Evolutionary conservation across 2,888 invertebrate genomes (phyloP).

Genomic region (Nomada ferruginata): DNA sequence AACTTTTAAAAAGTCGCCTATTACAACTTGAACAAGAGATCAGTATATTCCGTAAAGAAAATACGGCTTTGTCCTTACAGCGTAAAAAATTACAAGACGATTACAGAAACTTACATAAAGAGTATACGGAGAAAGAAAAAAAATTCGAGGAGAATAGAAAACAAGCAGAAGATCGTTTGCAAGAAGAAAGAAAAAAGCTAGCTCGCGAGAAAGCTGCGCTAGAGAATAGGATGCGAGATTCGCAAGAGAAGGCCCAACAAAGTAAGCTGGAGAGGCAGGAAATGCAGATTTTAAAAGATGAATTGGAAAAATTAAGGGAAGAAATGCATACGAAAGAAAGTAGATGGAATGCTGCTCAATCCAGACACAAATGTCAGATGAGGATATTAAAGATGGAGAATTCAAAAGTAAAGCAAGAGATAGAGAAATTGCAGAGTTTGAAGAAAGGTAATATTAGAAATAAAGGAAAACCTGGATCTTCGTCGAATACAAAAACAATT

Average conservation of each 20-base stretch:
- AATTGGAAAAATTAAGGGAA: constrained; percentile 88
- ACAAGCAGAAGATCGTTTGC: constrained; percentile 87
- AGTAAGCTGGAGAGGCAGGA: constrained; percentile 90
- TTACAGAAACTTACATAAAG: constrained; percentile 84
- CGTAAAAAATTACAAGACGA: constrained; percentile 85
- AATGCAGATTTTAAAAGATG: constrained; percentile 87
- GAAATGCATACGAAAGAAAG: constrained; percentile 90
- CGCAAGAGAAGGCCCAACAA: constrained; percentile 87
- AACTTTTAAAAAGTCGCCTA: constrained; percentile 87
- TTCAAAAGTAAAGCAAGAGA: constrained; percentile 87
- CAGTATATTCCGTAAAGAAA: constrained; percentile 85
- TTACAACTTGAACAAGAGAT: constrained; percentile 89
- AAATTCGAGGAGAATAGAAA: constrained; percentile 87
- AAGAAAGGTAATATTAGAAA: constrained; percentile 87
- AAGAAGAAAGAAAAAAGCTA: constrained; percentile 89
- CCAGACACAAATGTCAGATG: constrained; percentile 90
- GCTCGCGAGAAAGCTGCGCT: constrained; percentile 88
- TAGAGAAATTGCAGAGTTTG: constrained; percentile 86
- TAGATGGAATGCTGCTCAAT: constrained; percentile 89
- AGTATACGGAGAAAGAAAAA: constrained; percentile 86
- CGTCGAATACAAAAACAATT: constrained; percentile 90
- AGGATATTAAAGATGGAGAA: constrained; percentile 90
- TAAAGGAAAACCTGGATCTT: constrained; percentile 24
- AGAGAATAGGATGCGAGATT: constrained; percentile 88
- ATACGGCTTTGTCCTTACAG: constrained; percentile 83